Evolutionary conservation across 1,140 invertebrate genomes (phyloP), one percentile per base, ranked within the genome.

Genomic region (Tyrophagus putrescentiae): DNA sequence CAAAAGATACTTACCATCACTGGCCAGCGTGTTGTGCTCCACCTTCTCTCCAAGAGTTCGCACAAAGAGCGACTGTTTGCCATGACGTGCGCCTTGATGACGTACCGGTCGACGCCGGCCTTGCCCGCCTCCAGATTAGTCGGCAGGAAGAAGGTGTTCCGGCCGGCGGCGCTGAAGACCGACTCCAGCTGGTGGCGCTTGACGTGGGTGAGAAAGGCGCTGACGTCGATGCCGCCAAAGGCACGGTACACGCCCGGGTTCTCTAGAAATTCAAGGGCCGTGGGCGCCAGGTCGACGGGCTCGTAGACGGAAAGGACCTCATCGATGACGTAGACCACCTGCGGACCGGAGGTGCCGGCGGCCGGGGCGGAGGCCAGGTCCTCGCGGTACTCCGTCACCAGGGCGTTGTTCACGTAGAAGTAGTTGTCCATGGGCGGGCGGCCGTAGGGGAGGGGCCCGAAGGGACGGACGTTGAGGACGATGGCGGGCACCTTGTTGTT

Each of bases 71-170:
- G 88, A 85, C 67, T 84, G 78, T 66, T 83, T 80, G 0, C 84
- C 65, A 93, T 84, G n/a, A 94, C 81, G 71, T 94, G 89, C 16
- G 86, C 87, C 70, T 90, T 84, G 45, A 93, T 82, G 25, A 92
- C 85, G 70, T 86, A 83, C 11, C 73, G 77, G 52, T 60, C 42
- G n/a, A 63, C 32, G 21, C 57, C 21, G 36, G 36, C 16, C n/a
- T 23, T 27, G n/a, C 32, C 42, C 21, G 28, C 31, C 1, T n/a
- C 54, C 23, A 36, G 50, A 32, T 61, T 59, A 3, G 89, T 80
- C 7, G 87, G 87, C 68, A 92, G 82, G 69, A 91, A 87, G 70
- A 88, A 92, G 4, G 87, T 91, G 71, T 84, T 81, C 62, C 79
- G 76, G 41, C 86, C 86, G 63, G 84, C 82, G 23, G 78, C 77